phyloP scores from a whole-genome alignment of 2,888 invertebrate species.

The Spodoptera exigua region DNA sequence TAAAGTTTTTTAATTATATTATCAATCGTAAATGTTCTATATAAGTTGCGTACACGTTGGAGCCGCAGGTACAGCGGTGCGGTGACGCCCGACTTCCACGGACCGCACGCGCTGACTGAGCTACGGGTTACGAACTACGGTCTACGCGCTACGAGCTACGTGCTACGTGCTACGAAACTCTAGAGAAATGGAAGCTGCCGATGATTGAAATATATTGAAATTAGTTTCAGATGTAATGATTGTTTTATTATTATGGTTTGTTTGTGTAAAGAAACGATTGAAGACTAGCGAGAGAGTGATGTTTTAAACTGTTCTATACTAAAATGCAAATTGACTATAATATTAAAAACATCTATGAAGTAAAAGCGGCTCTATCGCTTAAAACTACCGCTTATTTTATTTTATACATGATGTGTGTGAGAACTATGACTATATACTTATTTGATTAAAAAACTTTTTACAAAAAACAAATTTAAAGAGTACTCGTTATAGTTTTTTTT shows the following conservation, averaged over 20 bases:
- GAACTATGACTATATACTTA: too few relatives aligned
- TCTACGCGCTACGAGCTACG: conserved; percentile 65
- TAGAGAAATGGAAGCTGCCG: conserved; percentile 13
- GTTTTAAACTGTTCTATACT: too few relatives aligned
- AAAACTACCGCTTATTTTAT: too few relatives aligned
- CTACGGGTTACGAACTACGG: conserved; percentile 68
- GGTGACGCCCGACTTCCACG: conserved; percentile 78
- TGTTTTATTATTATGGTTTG: too few relatives aligned
- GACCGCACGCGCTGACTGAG: conserved; percentile 80
- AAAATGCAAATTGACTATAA: too few relatives aligned
- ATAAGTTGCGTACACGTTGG: conserved; percentile 63
- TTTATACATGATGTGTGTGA: too few relatives aligned
- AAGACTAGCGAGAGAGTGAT: too few relatives aligned
- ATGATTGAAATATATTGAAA: neutral
- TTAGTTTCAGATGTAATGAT: neutral
- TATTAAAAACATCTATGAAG: too few relatives aligned
- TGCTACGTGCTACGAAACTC: conserved; percentile 66
- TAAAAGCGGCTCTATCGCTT: too few relatives aligned
- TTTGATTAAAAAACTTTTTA: too few relatives aligned
- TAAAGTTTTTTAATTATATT: conserved; percentile 53
- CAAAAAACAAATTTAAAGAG: too few relatives aligned
- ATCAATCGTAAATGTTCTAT: conserved; percentile 56
- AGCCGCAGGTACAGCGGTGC: conserved; percentile 63
- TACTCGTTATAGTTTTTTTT: neutral
- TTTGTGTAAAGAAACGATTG: too few relatives aligned